Percentiles rank a stretch among this genome's conserved stretches.
Evolutionary conservation across 2,888 invertebrate genomes (phyloP).

Genomic region (Pammene fasciana): DNA sequence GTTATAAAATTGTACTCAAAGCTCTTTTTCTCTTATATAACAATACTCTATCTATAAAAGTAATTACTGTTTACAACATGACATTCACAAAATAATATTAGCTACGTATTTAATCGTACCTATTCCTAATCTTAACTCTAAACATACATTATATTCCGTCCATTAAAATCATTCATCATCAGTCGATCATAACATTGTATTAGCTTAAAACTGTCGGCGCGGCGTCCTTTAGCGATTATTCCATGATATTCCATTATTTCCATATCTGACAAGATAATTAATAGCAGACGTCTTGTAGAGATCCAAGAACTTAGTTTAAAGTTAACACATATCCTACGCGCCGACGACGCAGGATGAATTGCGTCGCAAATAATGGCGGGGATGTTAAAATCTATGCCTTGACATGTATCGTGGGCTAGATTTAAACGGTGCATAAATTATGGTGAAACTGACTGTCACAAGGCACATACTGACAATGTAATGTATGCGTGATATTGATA

Average conservation of each 20-base stretch:
- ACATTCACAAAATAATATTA: no score
- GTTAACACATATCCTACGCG: slow-evolving; percentile 30
- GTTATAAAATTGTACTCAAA: no score
- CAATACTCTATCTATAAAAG: no score
- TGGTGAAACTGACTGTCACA: slow-evolving; percentile 33
- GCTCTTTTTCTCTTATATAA: no score
- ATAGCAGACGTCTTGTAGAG: slow-evolving; percentile 8
- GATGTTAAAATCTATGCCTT: slow-evolving; percentile 68
- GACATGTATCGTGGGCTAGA: slow-evolving; percentile 69
- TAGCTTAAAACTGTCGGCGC: slow-evolving; percentile 8
- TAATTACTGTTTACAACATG: no score
- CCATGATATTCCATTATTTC: slow-evolving; percentile 5
- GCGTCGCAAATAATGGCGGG: slow-evolving; percentile 61
- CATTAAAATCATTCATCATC: not conserved
- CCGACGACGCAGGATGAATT: slow-evolving; percentile 34
- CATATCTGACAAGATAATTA: slow-evolving; percentile 35
- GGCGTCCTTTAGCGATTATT: slow-evolving; percentile 16
- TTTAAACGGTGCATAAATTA: slow-evolving; percentile 53
- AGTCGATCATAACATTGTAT: slow-evolving; percentile 5
- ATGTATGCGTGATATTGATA: slow-evolving; percentile 26
- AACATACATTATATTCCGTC: not conserved
- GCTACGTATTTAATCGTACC: not conserved
- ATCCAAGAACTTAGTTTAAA: slow-evolving; percentile 26
- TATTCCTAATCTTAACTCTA: not conserved
- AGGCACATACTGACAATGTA: slow-evolving; percentile 7